A percentile compares a stretch with the other conserved stretches of the same genome.
phyloP scores from a whole-genome alignment of 1,140 invertebrate genomes.

The Antheraea mylitta region DNA sequence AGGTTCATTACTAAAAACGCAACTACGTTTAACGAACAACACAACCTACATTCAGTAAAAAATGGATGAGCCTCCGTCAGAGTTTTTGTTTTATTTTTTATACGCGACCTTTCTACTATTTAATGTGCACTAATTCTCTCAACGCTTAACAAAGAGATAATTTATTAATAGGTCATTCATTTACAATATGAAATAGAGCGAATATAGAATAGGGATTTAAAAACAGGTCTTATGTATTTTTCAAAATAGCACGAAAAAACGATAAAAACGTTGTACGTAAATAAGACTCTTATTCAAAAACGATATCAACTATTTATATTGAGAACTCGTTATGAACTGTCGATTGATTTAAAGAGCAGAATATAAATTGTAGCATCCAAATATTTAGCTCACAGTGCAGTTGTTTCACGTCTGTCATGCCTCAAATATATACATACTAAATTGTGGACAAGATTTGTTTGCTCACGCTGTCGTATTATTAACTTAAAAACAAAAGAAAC shows the following conservation, averaged over 20 bases:
- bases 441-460: not conserved
- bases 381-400: slow-evolving; percentile 53
- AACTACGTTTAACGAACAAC: too few species aligned
- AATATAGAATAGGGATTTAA: too few species aligned
- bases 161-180: too few species aligned
- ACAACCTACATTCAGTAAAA: too few species aligned
- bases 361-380: slow-evolving; percentile 48
- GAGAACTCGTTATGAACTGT: slow-evolving; percentile 24
- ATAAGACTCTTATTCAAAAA: slow-evolving; percentile 3
- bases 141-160: too few species aligned
- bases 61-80: too few species aligned
- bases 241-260: not conserved
- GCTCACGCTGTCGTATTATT: not conserved
- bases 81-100: too few species aligned
- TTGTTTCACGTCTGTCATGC: slow-evolving; percentile 58
- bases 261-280: not conserved
- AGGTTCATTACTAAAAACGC: too few species aligned
- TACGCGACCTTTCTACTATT: too few species aligned
- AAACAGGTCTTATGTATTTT: too few species aligned
- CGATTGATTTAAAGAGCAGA: slow-evolving; percentile 57
- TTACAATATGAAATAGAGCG: too few species aligned
- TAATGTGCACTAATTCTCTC: too few species aligned
- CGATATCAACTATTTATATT: slow-evolving; percentile 17
- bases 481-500: slow-evolving; percentile 27
- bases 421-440: slow-evolving; percentile 51